Evolutionary conservation across 2,888 invertebrate species (phyloP).

Genomic region (Fissipunctia ypsillon): DNA sequence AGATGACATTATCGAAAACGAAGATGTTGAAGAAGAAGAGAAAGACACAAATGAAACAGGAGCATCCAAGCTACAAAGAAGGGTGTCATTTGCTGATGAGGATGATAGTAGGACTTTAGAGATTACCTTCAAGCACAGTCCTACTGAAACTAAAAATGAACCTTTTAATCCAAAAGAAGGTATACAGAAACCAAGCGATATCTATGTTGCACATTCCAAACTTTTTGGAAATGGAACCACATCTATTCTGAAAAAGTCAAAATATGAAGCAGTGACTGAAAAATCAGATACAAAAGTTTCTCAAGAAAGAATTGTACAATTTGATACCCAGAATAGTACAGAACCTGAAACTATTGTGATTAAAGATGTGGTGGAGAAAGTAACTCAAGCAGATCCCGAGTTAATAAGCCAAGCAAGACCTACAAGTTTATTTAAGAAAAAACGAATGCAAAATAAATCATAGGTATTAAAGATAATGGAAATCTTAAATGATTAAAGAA

Average conservation of each 20-base stretch:
- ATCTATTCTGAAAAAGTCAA: conserved; percentile 85
- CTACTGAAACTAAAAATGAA: conserved; percentile 70
- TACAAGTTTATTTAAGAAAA: conserved; percentile 84
- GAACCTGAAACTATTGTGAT: conserved; percentile 75
- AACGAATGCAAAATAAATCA: conserved; percentile 79
- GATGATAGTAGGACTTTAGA: conserved; percentile 82
- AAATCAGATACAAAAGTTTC: not conserved
- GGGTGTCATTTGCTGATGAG: conserved; percentile 85
- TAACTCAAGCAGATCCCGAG: conserved; percentile 62
- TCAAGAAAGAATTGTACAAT: conserved; percentile 39
- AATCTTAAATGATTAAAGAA: not conserved
- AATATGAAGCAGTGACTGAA: conserved; percentile 67
- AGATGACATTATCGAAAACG: conserved; percentile 78
- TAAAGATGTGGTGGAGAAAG: conserved; percentile 82
- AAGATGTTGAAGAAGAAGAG: conserved; percentile 70
- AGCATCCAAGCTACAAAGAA: conserved; percentile 70
- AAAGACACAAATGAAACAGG: conserved; percentile 44
- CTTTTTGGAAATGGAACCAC: conserved; percentile 75
- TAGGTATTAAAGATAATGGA: conserved; percentile 34
- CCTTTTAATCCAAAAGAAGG: conserved; percentile 77
- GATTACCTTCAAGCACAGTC: conserved; percentile 82
- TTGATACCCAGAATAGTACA: conserved; percentile 30
- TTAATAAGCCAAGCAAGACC: conserved; percentile 75
- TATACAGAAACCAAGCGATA: conserved; percentile 85
- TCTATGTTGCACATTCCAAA: conserved; percentile 80